Percentiles rank a stretch among this genome's conserved stretches.
These are phyloP conservation scores for Myiozetetes cayanensis DNA, from an alignment of 2,113 vertebrate genomes.

Conservation along the genomic window DNA sequence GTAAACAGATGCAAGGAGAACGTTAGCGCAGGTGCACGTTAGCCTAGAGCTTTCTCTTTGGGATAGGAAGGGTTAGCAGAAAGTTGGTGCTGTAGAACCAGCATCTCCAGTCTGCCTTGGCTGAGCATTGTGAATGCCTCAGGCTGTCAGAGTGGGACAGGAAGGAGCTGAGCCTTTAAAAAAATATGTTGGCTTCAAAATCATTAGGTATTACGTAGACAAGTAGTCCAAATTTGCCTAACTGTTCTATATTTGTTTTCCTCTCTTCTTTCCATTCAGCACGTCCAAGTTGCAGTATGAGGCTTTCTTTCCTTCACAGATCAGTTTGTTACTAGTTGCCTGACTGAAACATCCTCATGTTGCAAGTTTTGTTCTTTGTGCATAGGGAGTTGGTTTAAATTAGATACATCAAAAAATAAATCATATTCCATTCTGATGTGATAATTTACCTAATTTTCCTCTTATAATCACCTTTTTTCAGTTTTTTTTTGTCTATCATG, in stretches of 20 bases:
- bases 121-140: neutral
- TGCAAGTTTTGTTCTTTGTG: neutral
- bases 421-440: neutral
- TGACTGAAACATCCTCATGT: neutral
- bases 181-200: neutral
- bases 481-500: neutral
- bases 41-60: neutral
- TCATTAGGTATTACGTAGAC: neutral
- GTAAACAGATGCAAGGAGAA: neutral
- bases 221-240: neutral
- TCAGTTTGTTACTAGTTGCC: neutral
- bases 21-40: fast-evolving
- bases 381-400: neutral
- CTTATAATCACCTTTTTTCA: neutral
- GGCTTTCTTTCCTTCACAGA: neutral
- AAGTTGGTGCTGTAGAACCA: constrained; percentile 5
- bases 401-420: neutral
- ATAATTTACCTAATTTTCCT: neutral
- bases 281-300: neutral
- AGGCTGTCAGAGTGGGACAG: neutral
- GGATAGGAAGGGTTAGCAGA: neutral
- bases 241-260: neutral
- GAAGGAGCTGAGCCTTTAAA: neutral
- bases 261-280: neutral
- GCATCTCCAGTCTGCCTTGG: constrained; percentile 7